Percentiles rank a stretch among this genome's conserved stretches.
These are phyloP conservation scores for Ramazzottius varieornatus DNA, from an alignment of 2,888 invertebrate genomes.

Conservation along the genomic window DNA sequence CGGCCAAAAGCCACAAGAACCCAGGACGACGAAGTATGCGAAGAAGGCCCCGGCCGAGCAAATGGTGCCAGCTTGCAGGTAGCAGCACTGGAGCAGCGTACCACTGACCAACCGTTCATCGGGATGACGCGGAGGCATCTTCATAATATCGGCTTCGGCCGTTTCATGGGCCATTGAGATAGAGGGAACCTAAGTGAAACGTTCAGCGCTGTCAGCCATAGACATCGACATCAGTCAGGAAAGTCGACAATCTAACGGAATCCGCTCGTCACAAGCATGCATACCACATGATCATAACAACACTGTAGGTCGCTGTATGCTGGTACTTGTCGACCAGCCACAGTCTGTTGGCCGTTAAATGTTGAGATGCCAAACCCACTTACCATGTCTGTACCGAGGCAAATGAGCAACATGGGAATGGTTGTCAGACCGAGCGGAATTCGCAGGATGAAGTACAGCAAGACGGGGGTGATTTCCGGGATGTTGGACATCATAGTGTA, in stretches of 20 bases:
- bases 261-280: no score
- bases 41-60: conserved; percentile 30
- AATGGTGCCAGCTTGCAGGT: conserved; percentile 31
- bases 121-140: conserved; percentile 26
- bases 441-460: conserved; percentile 24
- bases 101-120: conserved; percentile 5
- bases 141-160: conserved; percentile 28
- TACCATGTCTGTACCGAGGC: conserved; percentile 29
- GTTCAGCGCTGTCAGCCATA: no score
- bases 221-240: no score
- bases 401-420: conserved; percentile 29
- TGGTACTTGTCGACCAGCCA: no score
- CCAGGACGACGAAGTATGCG: conserved; percentile 29
- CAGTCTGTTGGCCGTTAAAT: no score
- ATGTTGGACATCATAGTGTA: conserved; percentile 30
- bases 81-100: conserved; percentile 27
- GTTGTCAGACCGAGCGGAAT: conserved; percentile 29
- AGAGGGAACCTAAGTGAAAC: conserved; percentile 25
- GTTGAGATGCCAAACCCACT: no score
- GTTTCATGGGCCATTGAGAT: conserved; percentile 33
- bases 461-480: conserved; percentile 28
- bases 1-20: conserved; percentile 28
- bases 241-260: no score
- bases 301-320: no score
- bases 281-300: neutral